These are phyloP conservation scores for Rhincodon typus DNA, from an alignment of 2,797 vertebrate species.

Conservation along the genomic window DNA sequence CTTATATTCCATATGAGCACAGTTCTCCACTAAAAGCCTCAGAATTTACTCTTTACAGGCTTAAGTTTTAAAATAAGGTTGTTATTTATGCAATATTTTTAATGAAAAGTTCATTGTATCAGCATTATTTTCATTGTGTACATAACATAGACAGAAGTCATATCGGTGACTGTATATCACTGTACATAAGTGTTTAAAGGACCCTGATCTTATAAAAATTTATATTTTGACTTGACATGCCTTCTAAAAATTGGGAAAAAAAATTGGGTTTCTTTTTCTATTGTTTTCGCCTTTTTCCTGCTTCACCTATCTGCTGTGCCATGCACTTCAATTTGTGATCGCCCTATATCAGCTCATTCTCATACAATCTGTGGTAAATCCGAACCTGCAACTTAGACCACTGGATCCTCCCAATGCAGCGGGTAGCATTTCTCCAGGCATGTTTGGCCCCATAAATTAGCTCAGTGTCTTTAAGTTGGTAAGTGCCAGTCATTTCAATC, in stretches of 20 bases:
- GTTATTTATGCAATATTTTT: too few species aligned
- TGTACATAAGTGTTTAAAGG: neutral
- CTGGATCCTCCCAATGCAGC: constrained; percentile 93
- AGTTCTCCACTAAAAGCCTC: too few species aligned
- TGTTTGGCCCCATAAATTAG: constrained; percentile 95
- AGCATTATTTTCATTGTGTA: neutral
- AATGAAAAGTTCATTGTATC: neutral
- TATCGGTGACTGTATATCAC: neutral
- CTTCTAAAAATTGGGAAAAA: neutral
- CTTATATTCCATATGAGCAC: too few species aligned
- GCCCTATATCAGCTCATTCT: neutral
- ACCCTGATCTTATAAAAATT: neutral
- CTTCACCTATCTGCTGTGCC: neutral
- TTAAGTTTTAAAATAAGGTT: too few species aligned
- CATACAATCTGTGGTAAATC: neutral
- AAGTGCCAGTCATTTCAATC: constrained; percentile 76
- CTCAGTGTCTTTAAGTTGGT: constrained; percentile 91
- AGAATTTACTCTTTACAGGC: too few species aligned
- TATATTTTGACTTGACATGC: neutral
- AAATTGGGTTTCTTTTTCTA: neutral
- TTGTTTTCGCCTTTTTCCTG: neutral
- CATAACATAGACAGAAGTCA: neutral
- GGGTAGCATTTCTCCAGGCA: constrained; percentile 88
- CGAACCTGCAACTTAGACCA: constrained; percentile 97
- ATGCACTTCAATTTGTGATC: too few species aligned